Percentiles rank a stretch among this genome's conserved stretches.
phyloP scores from a whole-genome alignment of 2,888 invertebrate species.

The Tiliacea citrago region DNA sequence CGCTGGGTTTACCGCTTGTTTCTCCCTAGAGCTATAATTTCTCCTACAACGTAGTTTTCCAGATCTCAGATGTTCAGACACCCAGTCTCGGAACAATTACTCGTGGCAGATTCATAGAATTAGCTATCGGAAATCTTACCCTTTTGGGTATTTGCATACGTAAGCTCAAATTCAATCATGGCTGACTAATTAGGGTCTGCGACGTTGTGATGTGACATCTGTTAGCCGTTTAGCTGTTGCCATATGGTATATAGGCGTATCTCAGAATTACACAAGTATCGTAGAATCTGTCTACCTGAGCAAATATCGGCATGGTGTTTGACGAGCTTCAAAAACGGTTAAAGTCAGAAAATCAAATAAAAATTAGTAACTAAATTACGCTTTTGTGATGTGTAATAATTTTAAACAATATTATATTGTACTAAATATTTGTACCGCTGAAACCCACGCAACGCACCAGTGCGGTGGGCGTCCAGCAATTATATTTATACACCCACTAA shows the following conservation, averaged over 20 bases:
- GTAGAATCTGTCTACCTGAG: background rate
- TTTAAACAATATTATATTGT: background rate
- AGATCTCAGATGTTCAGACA: background rate
- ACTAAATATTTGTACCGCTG: too few species aligned
- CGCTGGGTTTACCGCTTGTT: too few species aligned
- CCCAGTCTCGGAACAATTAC: background rate
- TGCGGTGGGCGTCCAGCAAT: too few species aligned
- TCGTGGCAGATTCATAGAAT: background rate
- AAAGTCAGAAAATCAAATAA: too few species aligned
- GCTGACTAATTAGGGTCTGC: conserved; percentile 55
- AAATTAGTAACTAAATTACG: too few species aligned
- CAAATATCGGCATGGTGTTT: background rate
- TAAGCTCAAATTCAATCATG: conserved; percentile 45
- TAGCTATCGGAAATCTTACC: conserved; percentile 23
- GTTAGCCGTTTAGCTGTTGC: conserved; percentile 16
- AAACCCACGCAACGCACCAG: too few species aligned
- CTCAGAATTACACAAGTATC: conserved; percentile 9
- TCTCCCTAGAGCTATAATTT: background rate
- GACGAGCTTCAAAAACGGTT: too few species aligned
- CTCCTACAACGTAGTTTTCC: background rate
- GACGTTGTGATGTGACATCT: conserved; percentile 24
- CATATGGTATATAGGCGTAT: background rate
- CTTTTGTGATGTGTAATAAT: too few species aligned
- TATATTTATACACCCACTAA: background rate
- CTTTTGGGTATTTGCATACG: conserved; percentile 27